Evolutionary conservation across 2,113 vertebrate species (phyloP).

Genomic region (Rhombomys opimus): DNA sequence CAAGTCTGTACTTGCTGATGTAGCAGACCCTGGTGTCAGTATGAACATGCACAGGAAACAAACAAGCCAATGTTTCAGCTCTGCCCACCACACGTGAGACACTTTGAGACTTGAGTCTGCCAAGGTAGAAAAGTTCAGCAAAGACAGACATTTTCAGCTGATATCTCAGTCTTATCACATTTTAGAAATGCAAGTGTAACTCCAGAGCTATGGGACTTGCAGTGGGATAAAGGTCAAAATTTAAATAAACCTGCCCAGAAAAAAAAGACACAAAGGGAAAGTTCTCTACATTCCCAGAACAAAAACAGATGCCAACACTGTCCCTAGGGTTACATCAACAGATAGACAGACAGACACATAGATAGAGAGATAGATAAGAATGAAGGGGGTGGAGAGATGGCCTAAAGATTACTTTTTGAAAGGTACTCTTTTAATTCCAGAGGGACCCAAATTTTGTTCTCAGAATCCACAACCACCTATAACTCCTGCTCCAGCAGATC

Average conservation of each 20-base stretch:
- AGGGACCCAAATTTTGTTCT: no score
- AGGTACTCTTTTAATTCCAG: no score
- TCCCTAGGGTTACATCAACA: not conserved
- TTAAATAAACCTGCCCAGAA: not conserved
- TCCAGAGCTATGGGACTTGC: not conserved
- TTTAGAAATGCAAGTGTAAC: not conserved
- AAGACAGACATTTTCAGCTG: not conserved
- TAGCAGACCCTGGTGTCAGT: not conserved
- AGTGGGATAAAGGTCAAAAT: not conserved
- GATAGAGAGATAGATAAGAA: no score
- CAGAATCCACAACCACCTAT: no score
- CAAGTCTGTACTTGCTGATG: not conserved
- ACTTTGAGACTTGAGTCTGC: not conserved
- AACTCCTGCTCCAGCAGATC: no score
- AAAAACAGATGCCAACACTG: not conserved
- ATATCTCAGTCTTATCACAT: not conserved
- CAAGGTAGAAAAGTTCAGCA: not conserved
- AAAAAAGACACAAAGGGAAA: constrained; percentile 50
- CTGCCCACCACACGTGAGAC: not conserved
- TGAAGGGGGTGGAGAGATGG: no score
- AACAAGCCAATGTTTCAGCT: not conserved
- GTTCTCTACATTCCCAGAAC: not conserved
- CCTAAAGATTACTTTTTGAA: no score
- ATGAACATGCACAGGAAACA: not conserved
- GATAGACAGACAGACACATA: no score